These are phyloP conservation scores for Magallana gigas DNA, from an alignment of 1,140 invertebrate species.

Conservation along the genomic window DNA sequence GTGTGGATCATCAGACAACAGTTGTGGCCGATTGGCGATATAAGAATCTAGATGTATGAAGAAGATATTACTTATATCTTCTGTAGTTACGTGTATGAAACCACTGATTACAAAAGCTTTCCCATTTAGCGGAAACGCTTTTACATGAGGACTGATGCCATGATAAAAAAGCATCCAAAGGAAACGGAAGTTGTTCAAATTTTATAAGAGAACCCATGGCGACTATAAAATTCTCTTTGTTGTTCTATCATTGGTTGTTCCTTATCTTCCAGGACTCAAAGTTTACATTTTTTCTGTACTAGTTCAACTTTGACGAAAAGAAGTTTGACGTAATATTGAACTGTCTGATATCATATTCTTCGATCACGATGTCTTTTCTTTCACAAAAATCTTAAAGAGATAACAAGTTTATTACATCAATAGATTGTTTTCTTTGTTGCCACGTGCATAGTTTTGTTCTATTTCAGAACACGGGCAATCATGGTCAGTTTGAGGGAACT, in stretches of 20 bases:
- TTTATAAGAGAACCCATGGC: conserved; percentile 10
- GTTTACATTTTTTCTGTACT: conserved; percentile 27
- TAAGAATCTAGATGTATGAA: neutral
- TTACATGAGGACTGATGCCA: conserved; percentile 26
- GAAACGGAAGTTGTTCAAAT: conserved; percentile 21
- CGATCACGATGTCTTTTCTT: neutral
- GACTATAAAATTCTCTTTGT: neutral
- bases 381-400: conserved; percentile 26
- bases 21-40: neutral
- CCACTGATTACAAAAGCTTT: conserved; percentile 21
- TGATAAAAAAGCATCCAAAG: conserved; percentile 20
- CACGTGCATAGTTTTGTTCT: conserved; percentile 15
- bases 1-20: neutral
- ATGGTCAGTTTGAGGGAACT: conserved; percentile 29
- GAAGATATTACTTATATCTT: conserved; percentile 15
- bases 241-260: neutral
- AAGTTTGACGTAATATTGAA: conserved; percentile 19
- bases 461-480: neutral
- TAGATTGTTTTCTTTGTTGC: conserved; percentile 15
- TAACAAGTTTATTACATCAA: conserved; percentile 33
- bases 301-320: conserved; percentile 29
- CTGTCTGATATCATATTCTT: conserved; percentile 7
- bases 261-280: conserved; percentile 3
- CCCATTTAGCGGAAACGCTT: neutral
- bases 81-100: neutral